Evolutionary conservation across 1,140 invertebrate species (phyloP).

Genomic region (Zophobas morio): DNA sequence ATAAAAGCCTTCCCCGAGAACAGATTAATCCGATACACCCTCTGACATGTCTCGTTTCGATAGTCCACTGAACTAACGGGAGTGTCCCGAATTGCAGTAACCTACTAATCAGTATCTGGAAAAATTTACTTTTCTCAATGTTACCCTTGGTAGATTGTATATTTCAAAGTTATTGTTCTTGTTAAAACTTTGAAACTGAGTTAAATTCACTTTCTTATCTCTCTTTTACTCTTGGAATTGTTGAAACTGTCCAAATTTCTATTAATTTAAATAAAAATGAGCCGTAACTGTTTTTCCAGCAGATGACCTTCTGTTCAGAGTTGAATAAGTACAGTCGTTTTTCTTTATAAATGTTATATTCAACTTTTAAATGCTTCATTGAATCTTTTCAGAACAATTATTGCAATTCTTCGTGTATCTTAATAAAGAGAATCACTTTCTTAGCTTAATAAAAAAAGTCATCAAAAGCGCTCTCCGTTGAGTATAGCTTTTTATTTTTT

Average conservation of each 20-base stretch:
- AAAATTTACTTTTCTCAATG: constrained; percentile 18
- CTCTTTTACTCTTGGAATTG: not conserved
- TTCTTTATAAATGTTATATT: not conserved
- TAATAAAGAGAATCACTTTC: not conserved
- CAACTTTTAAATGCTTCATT: not conserved
- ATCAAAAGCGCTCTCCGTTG: too few species aligned
- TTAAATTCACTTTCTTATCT: constrained; percentile 18
- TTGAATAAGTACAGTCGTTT: not conserved
- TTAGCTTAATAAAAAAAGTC: too few species aligned
- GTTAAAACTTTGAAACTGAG: constrained; percentile 5
- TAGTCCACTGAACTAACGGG: constrained; percentile 18
- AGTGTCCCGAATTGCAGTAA: constrained; percentile 45
- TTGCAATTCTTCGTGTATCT: not conserved
- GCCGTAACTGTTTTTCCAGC: not conserved
- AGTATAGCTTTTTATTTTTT: too few species aligned
- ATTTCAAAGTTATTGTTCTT: not conserved
- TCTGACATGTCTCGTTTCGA: constrained; percentile 51
- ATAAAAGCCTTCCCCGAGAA: constrained; percentile 55
- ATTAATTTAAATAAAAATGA: constrained; percentile 14
- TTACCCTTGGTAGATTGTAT: not conserved
- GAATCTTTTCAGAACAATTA: not conserved
- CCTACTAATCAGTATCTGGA: constrained; percentile 1
- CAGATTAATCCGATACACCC: constrained; percentile 57
- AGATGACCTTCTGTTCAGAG: not conserved
- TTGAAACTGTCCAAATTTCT: not conserved